Percentiles rank a stretch among this genome's conserved stretches.
phyloP scores from a whole-genome alignment of 2,113 vertebrate genomes.

The Anhinga rufa region DNA sequence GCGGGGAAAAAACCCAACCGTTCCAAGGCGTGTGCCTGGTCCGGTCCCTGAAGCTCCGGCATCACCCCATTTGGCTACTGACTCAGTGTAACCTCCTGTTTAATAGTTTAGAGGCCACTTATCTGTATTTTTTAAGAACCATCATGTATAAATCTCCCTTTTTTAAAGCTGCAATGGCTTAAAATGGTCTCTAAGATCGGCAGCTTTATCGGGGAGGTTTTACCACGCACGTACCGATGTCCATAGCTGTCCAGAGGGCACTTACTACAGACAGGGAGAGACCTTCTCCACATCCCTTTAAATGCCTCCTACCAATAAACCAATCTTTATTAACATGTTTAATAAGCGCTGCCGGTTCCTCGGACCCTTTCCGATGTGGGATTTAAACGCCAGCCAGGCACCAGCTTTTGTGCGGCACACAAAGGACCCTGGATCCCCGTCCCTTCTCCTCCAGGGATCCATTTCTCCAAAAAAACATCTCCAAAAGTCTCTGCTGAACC shows the following conservation, averaged over 20 bases:
- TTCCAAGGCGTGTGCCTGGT: rapidly evolving
- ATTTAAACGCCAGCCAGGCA: background rate
- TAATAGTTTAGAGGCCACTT: background rate
- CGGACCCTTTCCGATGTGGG: rapidly evolving
- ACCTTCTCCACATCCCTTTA: too few species aligned
- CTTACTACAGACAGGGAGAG: too few species aligned
- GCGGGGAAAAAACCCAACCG: background rate
- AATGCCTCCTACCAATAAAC: background rate
- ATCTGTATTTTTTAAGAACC: background rate
- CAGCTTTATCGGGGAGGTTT: background rate
- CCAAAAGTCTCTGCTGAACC: too few species aligned
- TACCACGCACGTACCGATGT: too few species aligned
- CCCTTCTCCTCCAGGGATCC: background rate
- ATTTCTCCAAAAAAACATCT: background rate
- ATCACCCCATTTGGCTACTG: background rate
- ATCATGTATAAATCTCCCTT: background rate
- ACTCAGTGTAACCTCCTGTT: background rate
- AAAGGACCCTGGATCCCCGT: rapidly evolving
- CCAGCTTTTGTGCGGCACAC: background rate
- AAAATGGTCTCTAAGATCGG: background rate
- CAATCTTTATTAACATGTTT: background rate
- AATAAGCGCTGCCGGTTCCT: background rate
- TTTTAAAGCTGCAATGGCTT: background rate
- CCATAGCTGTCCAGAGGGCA: background rate
- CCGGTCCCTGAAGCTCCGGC: background rate